Evolutionary conservation across 2,888 invertebrate species (phyloP), one percentile per base, ranked within the genome.

Genomic region (Ashinkailepas kermadecensis): DNA sequence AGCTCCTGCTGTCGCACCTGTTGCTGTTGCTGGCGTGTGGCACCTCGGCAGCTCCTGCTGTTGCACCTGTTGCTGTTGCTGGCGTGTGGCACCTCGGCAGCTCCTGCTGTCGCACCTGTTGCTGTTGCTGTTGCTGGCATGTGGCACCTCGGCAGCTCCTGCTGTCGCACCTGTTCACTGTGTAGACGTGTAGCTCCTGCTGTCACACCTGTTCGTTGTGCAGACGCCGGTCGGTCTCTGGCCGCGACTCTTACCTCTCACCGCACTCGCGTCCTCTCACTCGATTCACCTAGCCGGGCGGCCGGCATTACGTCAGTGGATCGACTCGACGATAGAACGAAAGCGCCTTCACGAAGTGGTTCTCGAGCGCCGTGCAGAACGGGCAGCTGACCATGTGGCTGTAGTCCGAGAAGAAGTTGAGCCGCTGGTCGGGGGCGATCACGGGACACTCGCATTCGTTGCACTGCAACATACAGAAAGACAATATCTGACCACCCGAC

Each of bases 351-450:
- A 97, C 95, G 90, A 97, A 97, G 90, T 98, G 97, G 82, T 94
- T 94, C 89, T 97, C 97, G 86, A 93, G 91, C 81, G 92, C 92
- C 86, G 93, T 92, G 90, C 97, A 98, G 88, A 94, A 94, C 65
- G 95, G 95, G 89, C 98, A 98, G 85, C 94, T 92, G 87, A 95
- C 92, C 86, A 93, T 92, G 87, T 95, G 95, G 87, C 95, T 95
- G 90, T 97, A 97, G 89, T 97, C 96, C 86, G 96, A 96, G 91
- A 94, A 98, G 91, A 92, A 95, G 89, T 94, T 94, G 85, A 96
- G 90, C 87, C 93, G 92, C 88, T 94, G 94, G 87, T 93, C 93
- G 21, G 95, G 94, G 88, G 94, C 93, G 86, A 96, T 91, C 84
- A 97, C 91, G 78, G 94, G 92, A 89, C 94, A 94, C 89, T 91